phyloP scores from a whole-genome alignment of 2,113 vertebrate genomes.

The Opisthocomus hoazin region DNA sequence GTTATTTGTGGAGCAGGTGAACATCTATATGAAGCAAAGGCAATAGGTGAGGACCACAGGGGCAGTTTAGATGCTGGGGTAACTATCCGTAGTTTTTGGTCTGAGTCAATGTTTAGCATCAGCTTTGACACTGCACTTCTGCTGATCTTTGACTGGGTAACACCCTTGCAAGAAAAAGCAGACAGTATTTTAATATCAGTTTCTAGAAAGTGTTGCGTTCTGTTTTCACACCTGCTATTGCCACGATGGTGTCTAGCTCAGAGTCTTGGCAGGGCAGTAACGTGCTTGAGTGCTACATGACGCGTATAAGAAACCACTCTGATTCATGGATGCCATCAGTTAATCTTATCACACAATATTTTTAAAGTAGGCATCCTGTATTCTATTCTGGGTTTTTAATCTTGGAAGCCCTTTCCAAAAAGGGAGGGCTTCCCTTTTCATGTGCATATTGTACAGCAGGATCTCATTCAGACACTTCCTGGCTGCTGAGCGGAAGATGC shows the following conservation, averaged over 20 bases:
- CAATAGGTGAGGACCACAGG: neutral
- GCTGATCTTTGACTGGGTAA: neutral
- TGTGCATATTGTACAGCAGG: conserved; percentile 43
- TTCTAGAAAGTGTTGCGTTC: neutral
- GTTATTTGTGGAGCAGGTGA: conserved; percentile 46
- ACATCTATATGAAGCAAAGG: neutral
- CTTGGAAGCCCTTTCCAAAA: conserved; percentile 32
- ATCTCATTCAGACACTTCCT: conserved; percentile 62
- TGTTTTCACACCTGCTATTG: neutral
- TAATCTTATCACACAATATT: conserved; percentile 17
- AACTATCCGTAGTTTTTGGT: neutral
- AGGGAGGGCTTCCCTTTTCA: conserved; percentile 55
- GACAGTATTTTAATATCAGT: neutral
- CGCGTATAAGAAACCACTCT: neutral
- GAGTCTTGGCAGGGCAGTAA: neutral
- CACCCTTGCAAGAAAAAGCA: neutral
- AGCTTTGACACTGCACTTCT: neutral
- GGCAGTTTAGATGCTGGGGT: neutral
- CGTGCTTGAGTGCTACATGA: neutral
- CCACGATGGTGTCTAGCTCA: neutral
- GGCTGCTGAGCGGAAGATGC: conserved; percentile 66
- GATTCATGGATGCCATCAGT: neutral
- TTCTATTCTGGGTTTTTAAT: conserved; percentile 35
- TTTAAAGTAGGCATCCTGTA: conserved; percentile 37
- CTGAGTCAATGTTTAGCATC: neutral